Base-by-base conservation (phyloP, 2,888 invertebrate species). In the Julus scanicus region DNA sequence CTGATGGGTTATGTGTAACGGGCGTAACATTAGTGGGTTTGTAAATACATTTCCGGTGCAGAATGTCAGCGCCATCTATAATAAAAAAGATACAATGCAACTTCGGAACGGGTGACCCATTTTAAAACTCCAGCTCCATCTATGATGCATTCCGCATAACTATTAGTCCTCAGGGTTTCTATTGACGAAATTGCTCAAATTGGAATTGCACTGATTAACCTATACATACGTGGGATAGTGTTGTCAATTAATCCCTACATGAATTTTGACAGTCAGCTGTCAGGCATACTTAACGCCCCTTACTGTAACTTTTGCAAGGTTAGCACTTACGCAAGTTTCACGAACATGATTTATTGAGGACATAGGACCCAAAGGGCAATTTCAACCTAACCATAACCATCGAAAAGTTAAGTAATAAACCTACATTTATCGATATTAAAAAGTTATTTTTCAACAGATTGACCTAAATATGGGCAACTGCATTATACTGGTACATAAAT, bases 401-500 rank as follows among this genome's bases (percentile, higher is more conserved):
- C 71, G n/a, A 63, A 17, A n/a, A 71, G 29, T 11, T 11, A 57
- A 71, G 71, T 11, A 71, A 71, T 71, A 71, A 71, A 71, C 71
- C 71, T 71, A 71, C 71, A 71, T 71, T 71, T 71, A 71, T 71
- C 20, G 71, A 71, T 71, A 71, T 71, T 71, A 71, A 71, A 71
- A 29, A 3, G 29, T 20, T 71, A 71, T 29, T 49, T 29, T 71
- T 29, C 71, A 71, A 71, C 29, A 29, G 29, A 71, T n/a, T 29
- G 71, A 71, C 71, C 71, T 71, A 71, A 8, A 71, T 71, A n/a
- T 71, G 13, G 29, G 29, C 29, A 71, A 13, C 29, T 20, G 5
- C 5, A 20, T 49, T 13, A 49, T 20, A 17, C 63, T 20, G 20
- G 63, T 63, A 63, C 63, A 63, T 8, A 29, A 29, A 57, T 11